A percentile compares a stretch with the other conserved stretches of the same genome.
These are phyloP conservation scores for Aplodontia rufa DNA, from an alignment of 2,113 vertebrate species.

Conservation along the genomic window DNA sequence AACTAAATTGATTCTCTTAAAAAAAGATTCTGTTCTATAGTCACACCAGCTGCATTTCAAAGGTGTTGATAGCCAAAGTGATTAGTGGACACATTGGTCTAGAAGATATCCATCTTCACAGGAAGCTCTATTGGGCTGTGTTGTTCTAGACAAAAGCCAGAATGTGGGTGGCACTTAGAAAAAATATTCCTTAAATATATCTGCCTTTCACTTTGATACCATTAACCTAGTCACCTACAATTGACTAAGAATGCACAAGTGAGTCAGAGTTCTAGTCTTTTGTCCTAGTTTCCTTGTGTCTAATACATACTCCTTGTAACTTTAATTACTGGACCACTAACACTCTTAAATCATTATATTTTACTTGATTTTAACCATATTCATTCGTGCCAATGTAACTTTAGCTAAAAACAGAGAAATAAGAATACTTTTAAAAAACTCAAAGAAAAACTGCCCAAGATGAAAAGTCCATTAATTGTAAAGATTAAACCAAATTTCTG, in stretches of 20 bases:
- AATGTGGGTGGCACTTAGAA: not conserved
- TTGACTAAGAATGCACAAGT: not conserved
- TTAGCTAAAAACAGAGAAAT: not conserved
- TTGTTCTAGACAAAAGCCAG: not conserved
- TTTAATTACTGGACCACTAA: not conserved
- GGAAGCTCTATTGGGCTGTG: not conserved
- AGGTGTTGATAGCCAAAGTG: not conserved
- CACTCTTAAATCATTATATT: not conserved
- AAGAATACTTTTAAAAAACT: not conserved
- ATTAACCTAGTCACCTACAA: not conserved
- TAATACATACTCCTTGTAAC: not conserved
- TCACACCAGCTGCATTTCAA: not conserved
- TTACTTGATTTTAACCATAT: not conserved
- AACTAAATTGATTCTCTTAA: too few species aligned
- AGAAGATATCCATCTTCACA: not conserved
- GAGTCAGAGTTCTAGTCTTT: not conserved
- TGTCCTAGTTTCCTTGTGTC: not conserved
- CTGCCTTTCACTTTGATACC: not conserved
- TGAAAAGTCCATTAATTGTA: not conserved
- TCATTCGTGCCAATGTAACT: not conserved
- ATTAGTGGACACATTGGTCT: not conserved
- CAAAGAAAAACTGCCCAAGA: not conserved
- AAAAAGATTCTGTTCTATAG: too few species aligned
- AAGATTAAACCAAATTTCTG: not conserved
- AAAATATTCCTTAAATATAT: not conserved